Evolutionary conservation across 2,888 invertebrate species (phyloP), one percentile per base, ranked within the genome.

Genomic region (Ectropis crepuscularia): DNA sequence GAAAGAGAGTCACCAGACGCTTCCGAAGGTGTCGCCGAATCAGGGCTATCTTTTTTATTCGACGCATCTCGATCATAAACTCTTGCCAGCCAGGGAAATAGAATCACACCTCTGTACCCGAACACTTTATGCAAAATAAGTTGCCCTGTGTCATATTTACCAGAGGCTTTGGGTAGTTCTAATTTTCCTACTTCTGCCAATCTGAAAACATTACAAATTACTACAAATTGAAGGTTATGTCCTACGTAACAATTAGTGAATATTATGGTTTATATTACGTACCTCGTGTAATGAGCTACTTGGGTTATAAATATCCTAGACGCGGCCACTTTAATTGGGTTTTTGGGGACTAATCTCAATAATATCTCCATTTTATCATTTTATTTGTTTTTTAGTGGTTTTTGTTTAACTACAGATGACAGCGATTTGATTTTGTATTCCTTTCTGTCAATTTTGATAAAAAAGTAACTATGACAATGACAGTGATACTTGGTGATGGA

Each of bases 71-170:
- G 94, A 82, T 99, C 99, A 81, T 98, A 99, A 0, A 99, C 98
- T 81, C 97, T 94, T 7, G 99, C 99, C 67, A 98, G 92, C 99
- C 99, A 99, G 0, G 99, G 99, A 85, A 99, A 99, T 55, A 99
- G 93, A 63, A 99, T 96, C 10, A 99, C 98, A 5, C 99, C 99
- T 75, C 99, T 94, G 86, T 99, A 99, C 11, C 99, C 99, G 88
- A 99, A 99, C 12, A 99, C 97, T 79, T 97, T 95, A 85, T 99
- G 99, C 57, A 99, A 93, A 87, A 99, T 99, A 67, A 99, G 92
- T 90, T 99, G 99, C 8, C 99, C 99, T 5, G 99, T 98, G 79
- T 98, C 97, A 93, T 99, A 99, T 92, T 98, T 97, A 48, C 97
- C 97, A 71, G 96, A 94, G 61, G 95, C 86, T 93, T 98, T 98